Percentiles rank a stretch among this genome's conserved stretches.
These are phyloP conservation scores for Prenolepis imparis DNA, from an alignment of 2,888 invertebrate species.

Conservation along the genomic window DNA sequence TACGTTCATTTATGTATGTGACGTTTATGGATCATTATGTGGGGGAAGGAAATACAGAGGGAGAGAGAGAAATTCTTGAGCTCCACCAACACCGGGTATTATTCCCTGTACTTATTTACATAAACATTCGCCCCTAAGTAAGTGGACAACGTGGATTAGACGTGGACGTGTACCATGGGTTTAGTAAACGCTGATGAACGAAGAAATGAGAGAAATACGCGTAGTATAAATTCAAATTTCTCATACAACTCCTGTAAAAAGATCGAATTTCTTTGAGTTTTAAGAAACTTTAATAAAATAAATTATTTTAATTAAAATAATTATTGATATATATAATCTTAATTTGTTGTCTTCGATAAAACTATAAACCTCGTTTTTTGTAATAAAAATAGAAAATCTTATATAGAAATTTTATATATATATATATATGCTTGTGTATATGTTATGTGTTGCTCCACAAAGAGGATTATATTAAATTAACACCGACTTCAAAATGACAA, in stretches of 20 bases:
- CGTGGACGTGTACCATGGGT: neutral
- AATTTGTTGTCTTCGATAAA: too few relatives aligned
- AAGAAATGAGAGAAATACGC: neutral
- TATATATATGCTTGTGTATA: too few relatives aligned
- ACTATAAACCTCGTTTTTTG: too few relatives aligned
- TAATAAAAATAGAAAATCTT: too few relatives aligned
- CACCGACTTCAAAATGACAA: neutral
- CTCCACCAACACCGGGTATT: neutral
- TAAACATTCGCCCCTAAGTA: constrained; percentile 38
- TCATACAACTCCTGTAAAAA: neutral
- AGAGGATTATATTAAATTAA: neutral
- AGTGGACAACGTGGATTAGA: constrained; percentile 50
- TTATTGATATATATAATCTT: too few relatives aligned
- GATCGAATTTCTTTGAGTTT: neutral
- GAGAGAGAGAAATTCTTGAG: constrained; percentile 35
- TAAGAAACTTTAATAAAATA: neutral
- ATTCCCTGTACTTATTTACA: constrained; percentile 57
- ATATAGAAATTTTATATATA: too few relatives aligned
- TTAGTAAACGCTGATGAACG: neutral
- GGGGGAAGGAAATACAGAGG: constrained; percentile 30
- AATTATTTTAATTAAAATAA: neutral
- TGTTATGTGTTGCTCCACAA: neutral
- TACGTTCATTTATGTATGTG: constrained; percentile 37
- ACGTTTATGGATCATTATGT: constrained; percentile 49
- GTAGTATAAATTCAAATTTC: neutral